Conservation (phyloP, 1,140 invertebrate species). For the Apocrypta bakeri region DNA sequence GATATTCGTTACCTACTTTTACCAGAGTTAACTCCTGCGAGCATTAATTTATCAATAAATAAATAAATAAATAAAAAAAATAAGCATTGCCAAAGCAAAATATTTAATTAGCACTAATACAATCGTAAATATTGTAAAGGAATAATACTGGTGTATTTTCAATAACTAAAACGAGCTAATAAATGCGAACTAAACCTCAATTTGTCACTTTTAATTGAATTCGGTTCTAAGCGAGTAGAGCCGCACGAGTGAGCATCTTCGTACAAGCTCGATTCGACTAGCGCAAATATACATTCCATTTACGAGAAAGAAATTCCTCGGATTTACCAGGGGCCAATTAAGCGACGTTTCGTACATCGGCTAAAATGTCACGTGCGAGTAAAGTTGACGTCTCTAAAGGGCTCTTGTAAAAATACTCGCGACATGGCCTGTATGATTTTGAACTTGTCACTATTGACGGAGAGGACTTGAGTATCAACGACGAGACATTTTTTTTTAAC, state of each 20-base stretch:
- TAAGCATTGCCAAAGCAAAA: neutral
- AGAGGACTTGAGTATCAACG: neutral
- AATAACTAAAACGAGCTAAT: neutral
- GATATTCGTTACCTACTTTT: neutral
- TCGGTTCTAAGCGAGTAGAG: neutral
- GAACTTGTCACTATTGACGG: neutral
- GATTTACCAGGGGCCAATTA: neutral
- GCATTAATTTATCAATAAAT: neutral
- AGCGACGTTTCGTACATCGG: neutral
- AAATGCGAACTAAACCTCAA: neutral
- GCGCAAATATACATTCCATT: neutral
- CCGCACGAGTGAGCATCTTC: neutral
- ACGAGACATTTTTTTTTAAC: neutral
- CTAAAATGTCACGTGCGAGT: neutral
- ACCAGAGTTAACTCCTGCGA: neutral
- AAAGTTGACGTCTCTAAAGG: neutral
- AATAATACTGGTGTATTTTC: neutral
- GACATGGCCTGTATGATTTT: neutral
- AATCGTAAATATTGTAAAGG: neutral
- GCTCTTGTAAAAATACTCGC: neutral
- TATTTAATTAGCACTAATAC: neutral
- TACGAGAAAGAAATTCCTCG: conserved; percentile 6
- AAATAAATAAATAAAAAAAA: no score
- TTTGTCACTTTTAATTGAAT: neutral
- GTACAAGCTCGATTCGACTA: neutral